A percentile compares a stretch with the other conserved stretches of the same genome.
phyloP scores from a whole-genome alignment of 1,140 invertebrate genomes.

The Drosophila willistoni region DNA sequence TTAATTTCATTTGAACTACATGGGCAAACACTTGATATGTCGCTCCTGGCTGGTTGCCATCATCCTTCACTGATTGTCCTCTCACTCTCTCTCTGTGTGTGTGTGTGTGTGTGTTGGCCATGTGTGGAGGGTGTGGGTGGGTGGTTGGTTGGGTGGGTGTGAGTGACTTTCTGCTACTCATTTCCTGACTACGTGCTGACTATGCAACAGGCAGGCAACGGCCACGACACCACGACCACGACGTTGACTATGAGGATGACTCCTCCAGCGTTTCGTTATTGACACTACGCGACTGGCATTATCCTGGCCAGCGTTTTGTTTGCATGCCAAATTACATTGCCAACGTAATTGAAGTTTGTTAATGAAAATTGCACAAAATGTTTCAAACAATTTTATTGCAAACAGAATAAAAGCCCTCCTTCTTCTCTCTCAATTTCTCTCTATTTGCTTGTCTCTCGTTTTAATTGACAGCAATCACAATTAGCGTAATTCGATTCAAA shows the following conservation, averaged over 20 bases:
- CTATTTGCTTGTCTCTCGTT: constrained; percentile 17
- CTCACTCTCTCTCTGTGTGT: constrained; percentile 3
- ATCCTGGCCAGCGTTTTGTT: constrained; percentile 77
- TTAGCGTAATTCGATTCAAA: not conserved
- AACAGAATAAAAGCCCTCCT: not conserved
- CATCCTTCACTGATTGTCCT: constrained; percentile 13
- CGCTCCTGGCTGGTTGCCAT: constrained; percentile 32
- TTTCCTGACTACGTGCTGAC: constrained; percentile 54
- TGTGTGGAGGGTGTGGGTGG: too few relatives aligned
- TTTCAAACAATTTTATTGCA: constrained; percentile 47
- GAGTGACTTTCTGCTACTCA: not conserved
- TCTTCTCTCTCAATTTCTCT: constrained; percentile 20
- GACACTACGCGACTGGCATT: constrained; percentile 63
- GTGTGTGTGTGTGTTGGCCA: constrained; percentile 36
- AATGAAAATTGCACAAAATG: constrained; percentile 75
- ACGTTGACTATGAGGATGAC: not conserved
- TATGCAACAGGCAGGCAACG: constrained; percentile 58
- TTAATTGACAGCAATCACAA: constrained; percentile 27
- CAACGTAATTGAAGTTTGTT: constrained; percentile 80
- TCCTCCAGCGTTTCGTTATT: constrained; percentile 37
- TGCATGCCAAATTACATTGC: constrained; percentile 78
- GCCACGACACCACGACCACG: not conserved
- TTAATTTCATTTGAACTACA: constrained; percentile 82
- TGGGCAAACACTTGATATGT: constrained; percentile 73
- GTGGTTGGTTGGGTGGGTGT: not conserved